A percentile compares a stretch with the other conserved stretches of the same genome.
phyloP scores from a whole-genome alignment of 2,797 vertebrate genomes.

The Phataginus tetradactyla region DNA sequence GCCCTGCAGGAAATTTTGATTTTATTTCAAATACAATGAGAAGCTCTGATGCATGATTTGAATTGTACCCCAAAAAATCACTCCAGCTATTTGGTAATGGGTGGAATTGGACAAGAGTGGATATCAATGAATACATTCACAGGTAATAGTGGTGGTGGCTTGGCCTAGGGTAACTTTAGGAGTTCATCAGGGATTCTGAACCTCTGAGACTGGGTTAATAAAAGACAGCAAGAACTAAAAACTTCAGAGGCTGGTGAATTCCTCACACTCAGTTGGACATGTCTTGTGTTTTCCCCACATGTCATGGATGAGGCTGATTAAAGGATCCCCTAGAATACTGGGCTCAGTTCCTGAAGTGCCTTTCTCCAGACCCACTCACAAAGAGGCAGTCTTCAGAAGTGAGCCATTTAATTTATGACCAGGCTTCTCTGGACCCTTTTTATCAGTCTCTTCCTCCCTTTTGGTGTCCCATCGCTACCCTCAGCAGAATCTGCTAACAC shows the following conservation, averaged over 20 bases:
- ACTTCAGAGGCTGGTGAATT: constrained; percentile 28
- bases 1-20: background rate
- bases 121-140: background rate
- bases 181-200: background rate
- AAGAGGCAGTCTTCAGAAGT: background rate
- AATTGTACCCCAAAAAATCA: background rate
- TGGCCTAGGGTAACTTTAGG: background rate
- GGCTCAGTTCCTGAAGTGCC: background rate
- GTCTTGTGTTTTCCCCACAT: background rate
- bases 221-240: constrained; percentile 18
- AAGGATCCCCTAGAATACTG: background rate
- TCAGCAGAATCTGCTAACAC: background rate
- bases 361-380: constrained; percentile 6
- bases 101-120: background rate
- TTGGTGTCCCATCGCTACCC: background rate
- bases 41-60: constrained; percentile 1
- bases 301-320: constrained; percentile 24
- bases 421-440: background rate
- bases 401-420: background rate
- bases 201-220: background rate
- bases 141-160: background rate
- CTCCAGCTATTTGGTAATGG: background rate
- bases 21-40: constrained; percentile 33
- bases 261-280: background rate
- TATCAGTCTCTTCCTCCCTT: background rate